Base-by-base conservation (phyloP, 2,797 vertebrate genomes). In the Nyctalus aviator region DNA sequence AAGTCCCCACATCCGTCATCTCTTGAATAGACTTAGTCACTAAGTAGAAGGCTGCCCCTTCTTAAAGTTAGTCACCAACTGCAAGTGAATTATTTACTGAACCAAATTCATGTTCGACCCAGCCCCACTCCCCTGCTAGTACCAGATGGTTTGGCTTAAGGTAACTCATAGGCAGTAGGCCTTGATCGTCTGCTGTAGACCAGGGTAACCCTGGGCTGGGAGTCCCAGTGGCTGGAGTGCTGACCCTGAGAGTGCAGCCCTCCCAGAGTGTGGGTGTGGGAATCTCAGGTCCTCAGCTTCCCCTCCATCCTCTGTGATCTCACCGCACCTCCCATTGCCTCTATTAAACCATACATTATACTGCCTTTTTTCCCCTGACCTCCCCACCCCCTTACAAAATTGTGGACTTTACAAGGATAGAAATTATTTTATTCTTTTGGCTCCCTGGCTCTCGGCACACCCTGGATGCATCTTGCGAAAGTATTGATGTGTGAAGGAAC, bases 401-500 rank as follows among this genome's bases (percentile, higher is more conserved):
- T 18, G 20, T 77, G 66, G 73, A 14, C 69, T 96, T 91, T 90
- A 46, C 25, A 91, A 64, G 53, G 55, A 37, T 8, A 44, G 18
- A 13, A 3, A 25, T 57, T 25, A 2, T 75, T 93, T 85, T 75
- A 4, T 90, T 48, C 32, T 32, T 90, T 81, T 55, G 84, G 50
- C 13, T 68, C 17, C 32, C 11, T 48, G 53, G 59, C 30, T 81
- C 32, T 77, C 87, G 44, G 32, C 82, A 25, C 15, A 81, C 9
- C 6, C 59, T 13, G 32, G 41, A 21, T 44, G 20, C 2, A 62
- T 68, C 78, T 90, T 48, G 48, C 30, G 41, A 92, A 81, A 41
- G 73, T 92, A 59, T 18, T 53, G 14, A 71, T n/a, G 76, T 91
- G 84, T 78, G 89, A 91, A 82, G n/a, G 48, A 44, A 48, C 4